phyloP scores from a whole-genome alignment of 2,888 invertebrate genomes.

The Gibbula magus region DNA sequence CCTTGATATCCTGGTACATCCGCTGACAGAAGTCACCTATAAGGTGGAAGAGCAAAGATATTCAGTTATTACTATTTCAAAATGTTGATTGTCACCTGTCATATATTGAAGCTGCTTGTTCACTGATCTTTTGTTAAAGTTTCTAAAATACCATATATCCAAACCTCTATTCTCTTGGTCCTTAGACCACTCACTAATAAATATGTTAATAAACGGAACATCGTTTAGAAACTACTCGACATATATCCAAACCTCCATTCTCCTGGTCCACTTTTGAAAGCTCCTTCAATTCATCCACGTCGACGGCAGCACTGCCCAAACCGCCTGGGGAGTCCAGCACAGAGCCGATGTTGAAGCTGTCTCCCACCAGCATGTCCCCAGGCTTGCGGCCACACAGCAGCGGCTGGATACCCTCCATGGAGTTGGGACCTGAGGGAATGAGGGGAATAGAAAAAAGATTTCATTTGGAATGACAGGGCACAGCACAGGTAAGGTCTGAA shows the following conservation, averaged over 20 bases:
- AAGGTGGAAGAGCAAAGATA: no score
- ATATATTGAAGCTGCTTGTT: no score
- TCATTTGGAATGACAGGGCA: not conserved
- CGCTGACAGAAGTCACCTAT: conserved; percentile 63
- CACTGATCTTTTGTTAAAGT: no score
- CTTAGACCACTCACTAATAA: no score
- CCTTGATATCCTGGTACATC: conserved; percentile 54
- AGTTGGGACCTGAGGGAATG: conserved; percentile 21
- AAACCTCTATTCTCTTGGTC: no score
- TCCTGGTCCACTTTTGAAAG: not conserved
- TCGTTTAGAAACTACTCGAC: no score
- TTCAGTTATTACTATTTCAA: no score
- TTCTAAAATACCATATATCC: no score
- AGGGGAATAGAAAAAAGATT: not conserved
- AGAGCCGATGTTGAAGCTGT: conserved; percentile 5
- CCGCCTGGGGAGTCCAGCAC: not conserved
- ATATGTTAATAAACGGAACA: no score
- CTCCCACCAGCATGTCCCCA: not conserved
- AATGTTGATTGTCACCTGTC: no score
- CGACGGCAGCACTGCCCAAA: not conserved
- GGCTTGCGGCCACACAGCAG: conserved; percentile 28
- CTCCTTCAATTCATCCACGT: not conserved
- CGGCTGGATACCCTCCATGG: conserved; percentile 26
- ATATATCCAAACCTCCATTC: not conserved
- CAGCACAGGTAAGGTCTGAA: no score